phyloP scores from a whole-genome alignment of 2,797 vertebrate genomes.

The Sardinella longiceps region DNA sequence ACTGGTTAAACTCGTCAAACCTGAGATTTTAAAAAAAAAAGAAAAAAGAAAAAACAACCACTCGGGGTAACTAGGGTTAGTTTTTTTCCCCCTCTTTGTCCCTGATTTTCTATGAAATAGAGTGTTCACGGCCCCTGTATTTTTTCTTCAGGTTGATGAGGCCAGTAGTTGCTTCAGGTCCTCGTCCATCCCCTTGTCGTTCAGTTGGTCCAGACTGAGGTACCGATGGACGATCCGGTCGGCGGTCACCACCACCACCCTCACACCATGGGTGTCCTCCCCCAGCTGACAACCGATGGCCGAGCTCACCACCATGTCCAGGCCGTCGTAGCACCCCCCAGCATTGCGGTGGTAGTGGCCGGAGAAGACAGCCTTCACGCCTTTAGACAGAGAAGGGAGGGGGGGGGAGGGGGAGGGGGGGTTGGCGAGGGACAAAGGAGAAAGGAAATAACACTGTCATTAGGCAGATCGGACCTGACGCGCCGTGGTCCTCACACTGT shows the following conservation, averaged over 20 bases:
- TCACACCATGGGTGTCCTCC: slow-evolving; percentile 83
- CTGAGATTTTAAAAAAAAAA: neutral
- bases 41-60: too few species aligned
- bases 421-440: neutral
- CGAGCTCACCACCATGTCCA: slow-evolving; percentile 95
- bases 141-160: neutral
- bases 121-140: neutral
- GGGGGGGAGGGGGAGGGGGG: neutral
- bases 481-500: neutral
- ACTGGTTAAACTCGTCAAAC: neutral
- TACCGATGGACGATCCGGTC: slow-evolving; percentile 84
- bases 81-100: neutral
- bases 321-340: slow-evolving; percentile 78
- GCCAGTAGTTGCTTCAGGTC: slow-evolving; percentile 77
- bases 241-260: slow-evolving; percentile 87
- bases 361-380: slow-evolving; percentile 90
- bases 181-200: slow-evolving; percentile 72
- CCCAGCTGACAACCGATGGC: slow-evolving; percentile 96
- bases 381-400: slow-evolving; percentile 61
- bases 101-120: neutral
- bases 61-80: neutral
- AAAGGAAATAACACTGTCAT: neutral
- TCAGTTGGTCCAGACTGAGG: slow-evolving; percentile 84
- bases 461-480: neutral
- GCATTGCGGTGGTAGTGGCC: slow-evolving; percentile 96